Base-by-base conservation (phyloP, 2,797 vertebrate genomes). In the Typhlichthys subterraneus region DNA sequence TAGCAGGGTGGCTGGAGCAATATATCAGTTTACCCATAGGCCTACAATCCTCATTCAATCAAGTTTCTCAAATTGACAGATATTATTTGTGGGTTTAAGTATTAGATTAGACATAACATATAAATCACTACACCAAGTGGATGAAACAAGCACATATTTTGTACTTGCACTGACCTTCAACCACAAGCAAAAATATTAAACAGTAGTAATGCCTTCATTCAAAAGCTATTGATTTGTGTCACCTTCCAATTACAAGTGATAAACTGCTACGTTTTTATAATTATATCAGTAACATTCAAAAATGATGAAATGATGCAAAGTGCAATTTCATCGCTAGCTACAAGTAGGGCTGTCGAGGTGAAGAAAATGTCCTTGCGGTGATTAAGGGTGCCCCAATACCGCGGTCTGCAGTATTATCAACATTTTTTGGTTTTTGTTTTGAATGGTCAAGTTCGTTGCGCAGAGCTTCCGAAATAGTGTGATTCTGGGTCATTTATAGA, bases 181-280 rank as follows among this genome's bases (percentile, higher is more conserved):
- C 69, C 68, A 70, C 52, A 64, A 72, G 61, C 54, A 69, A 66
- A 76, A 63, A 81, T 53, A 69, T 77, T 69, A 73, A 79, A 67
- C 83, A 83, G 84, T 86, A 75, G 76, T 76, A 71, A 74, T 58
- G 60, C 63, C 67, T 86, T 80, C 56, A 85, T 88, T 85, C 80
- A 82, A 23, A 65, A 63, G 69, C 59, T 87, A 90, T 85, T 80
- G 84, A 91, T 89, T 83, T 49, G 54, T 48, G 53, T 57, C 15
- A 56, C 68, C 74, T 53, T 42, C 67, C 85, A 86, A 85, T 89
- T 86, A 81, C 77, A 65, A 23, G 77, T 71, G 77, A 83, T 78
- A 84, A 85, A 87, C 67, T 65, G 80, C 76, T 65, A 69, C 55
- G 66, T 74, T 69, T 72, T 11, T 63, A 70, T 72, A 81, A 80